Conservation (phyloP, 2,888 invertebrate genomes). For the Apamea epomidion region DNA sequence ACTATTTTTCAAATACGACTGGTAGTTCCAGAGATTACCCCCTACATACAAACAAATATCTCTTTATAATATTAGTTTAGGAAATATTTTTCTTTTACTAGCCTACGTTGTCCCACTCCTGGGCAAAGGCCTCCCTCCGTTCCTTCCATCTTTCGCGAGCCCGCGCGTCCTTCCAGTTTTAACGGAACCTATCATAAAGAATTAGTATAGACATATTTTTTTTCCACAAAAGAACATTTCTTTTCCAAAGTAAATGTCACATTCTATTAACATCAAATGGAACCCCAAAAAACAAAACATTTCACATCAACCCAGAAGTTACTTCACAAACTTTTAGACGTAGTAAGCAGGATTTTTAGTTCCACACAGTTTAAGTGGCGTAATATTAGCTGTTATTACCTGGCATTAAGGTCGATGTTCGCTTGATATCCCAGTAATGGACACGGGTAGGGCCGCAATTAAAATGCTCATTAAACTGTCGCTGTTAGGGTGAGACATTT, state of each 20-base stretch:
- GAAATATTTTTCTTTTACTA: too few species aligned
- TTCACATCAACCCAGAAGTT: slow-evolving; percentile 37
- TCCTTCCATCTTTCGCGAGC: too few species aligned
- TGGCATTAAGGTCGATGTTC: slow-evolving; percentile 66
- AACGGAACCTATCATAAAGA: too few species aligned
- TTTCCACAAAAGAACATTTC: neutral
- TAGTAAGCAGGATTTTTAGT: slow-evolving; percentile 53
- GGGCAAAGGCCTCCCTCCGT: too few species aligned
- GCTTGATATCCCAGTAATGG: slow-evolving; percentile 67
- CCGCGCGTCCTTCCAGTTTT: too few species aligned
- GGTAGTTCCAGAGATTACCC: too few species aligned
- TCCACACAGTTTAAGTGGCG: slow-evolving; percentile 33
- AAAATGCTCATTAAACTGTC: slow-evolving; percentile 77
- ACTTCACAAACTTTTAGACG: slow-evolving; percentile 48
- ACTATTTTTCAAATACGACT: too few species aligned
- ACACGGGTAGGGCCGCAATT: slow-evolving; percentile 77
- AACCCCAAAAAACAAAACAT: slow-evolving; percentile 37
- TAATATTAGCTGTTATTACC: slow-evolving; percentile 53
- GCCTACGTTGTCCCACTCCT: too few species aligned
- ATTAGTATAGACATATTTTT: neutral
- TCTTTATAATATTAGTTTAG: too few species aligned
- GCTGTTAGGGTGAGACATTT: slow-evolving; percentile 69
- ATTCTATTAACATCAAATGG: slow-evolving; percentile 26
- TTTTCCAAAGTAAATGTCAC: slow-evolving; percentile 24
- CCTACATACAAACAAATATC: too few species aligned